These are phyloP conservation scores for Mactromeris polynyma DNA, from an alignment of 2,888 invertebrate genomes.

Conservation along the genomic window DNA sequence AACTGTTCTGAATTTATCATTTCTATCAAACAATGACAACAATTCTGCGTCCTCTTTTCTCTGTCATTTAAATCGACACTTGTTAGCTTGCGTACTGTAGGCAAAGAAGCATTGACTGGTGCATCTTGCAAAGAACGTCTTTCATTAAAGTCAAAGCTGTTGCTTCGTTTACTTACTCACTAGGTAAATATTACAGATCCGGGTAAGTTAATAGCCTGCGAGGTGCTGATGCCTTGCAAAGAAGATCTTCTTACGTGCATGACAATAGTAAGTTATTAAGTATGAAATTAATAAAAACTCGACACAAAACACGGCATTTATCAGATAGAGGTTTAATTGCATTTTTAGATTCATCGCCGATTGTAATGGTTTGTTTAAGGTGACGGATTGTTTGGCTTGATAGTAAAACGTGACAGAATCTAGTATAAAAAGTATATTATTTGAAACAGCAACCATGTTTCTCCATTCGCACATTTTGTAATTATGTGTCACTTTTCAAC, in stretches of 20 bases:
- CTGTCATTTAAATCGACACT: not conserved
- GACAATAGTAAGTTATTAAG: conserved; percentile 11
- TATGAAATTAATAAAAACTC: not conserved
- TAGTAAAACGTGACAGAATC: not conserved
- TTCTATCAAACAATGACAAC: too few species aligned
- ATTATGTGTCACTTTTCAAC: conserved; percentile 66
- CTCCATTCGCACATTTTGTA: conserved; percentile 30
- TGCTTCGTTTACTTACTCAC: not conserved
- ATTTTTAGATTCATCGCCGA: not conserved
- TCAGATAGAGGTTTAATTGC: not conserved
- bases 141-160: not conserved
- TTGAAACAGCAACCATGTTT: not conserved
- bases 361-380: not conserved
- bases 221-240: not conserved
- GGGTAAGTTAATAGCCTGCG: conserved; percentile 1
- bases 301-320: conserved; percentile 12
- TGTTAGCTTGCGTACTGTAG: not conserved
- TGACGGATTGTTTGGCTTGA: not conserved
- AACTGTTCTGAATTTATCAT: too few species aligned
- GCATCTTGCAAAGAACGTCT: not conserved
- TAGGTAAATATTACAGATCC: not conserved
- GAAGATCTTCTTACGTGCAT: conserved; percentile 3
- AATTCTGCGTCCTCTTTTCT: not conserved
- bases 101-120: not conserved
- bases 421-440: conserved; percentile 3